phyloP scores from a whole-genome alignment of 2,888 invertebrate genomes.

The Sphinx pinastri region DNA sequence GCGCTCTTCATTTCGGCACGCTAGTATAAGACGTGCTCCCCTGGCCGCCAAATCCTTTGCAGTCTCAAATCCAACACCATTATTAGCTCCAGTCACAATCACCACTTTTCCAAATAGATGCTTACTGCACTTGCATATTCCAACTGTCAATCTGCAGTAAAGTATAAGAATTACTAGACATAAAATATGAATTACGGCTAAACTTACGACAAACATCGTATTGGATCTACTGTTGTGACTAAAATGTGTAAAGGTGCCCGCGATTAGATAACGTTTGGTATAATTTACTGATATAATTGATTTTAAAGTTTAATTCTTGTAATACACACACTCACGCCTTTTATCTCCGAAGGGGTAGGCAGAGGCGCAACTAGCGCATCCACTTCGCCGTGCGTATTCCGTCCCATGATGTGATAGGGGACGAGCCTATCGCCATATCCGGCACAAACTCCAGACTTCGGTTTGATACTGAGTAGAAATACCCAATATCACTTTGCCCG shows the following conservation, averaged over 20 bases:
- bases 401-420: no score
- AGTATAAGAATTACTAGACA: constrained; percentile 39
- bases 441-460: no score
- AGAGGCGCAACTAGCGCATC: no score
- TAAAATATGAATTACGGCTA: constrained; percentile 41
- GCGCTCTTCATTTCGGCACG: constrained; percentile 88
- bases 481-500: no score
- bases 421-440: no score
- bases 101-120: constrained; percentile 91
- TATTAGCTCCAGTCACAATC: constrained; percentile 92
- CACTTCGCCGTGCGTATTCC: no score
- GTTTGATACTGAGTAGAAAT: no score
- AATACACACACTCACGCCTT: neutral
- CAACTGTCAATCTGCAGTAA: constrained; percentile 54
- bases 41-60: constrained; percentile 88
- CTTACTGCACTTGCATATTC: constrained; percentile 57
- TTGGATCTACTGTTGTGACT: constrained; percentile 16
- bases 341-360: no score
- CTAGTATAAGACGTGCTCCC: constrained; percentile 91
- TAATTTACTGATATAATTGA: constrained; percentile 9
- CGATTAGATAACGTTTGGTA: constrained; percentile 11
- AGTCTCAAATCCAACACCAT: constrained; percentile 91
- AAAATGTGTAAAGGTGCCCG: constrained; percentile 10
- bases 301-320: neutral
- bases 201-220: constrained; percentile 44